Conservation (phyloP, 1,140 invertebrate species). For the Neotoxoptera formosana region DNA sequence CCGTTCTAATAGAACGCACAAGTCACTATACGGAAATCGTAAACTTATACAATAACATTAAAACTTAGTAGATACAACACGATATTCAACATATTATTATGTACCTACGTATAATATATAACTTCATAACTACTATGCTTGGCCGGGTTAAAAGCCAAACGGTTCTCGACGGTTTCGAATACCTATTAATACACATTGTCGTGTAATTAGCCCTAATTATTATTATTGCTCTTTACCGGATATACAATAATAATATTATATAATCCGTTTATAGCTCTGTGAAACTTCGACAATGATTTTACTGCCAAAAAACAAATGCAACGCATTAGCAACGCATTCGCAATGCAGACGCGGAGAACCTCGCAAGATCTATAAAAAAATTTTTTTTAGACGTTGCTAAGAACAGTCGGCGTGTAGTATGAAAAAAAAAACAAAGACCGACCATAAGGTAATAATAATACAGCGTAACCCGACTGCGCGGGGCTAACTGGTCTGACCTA, state of each 20-base stretch:
- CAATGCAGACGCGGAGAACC: not conserved
- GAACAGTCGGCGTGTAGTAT: not conserved
- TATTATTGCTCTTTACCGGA: not conserved
- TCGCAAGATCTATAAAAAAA: not conserved
- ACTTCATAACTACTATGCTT: not conserved
- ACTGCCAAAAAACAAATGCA: not conserved
- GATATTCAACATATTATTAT: not conserved
- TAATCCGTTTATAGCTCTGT: too few species aligned
- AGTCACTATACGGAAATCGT: constrained; percentile 16
- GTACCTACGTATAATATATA: not conserved
- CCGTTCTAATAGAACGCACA: not conserved
- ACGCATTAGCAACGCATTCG: not conserved
- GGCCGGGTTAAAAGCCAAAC: not conserved
- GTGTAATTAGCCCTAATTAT: too few species aligned
- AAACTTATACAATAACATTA: not conserved
- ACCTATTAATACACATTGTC: not conserved
- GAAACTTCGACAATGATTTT: not conserved
- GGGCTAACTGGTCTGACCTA: not conserved
- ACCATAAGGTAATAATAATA: not conserved
- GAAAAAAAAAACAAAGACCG: not conserved
- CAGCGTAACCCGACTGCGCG: not conserved
- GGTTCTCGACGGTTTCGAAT: not conserved
- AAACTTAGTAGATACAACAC: not conserved
- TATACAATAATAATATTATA: not conserved
- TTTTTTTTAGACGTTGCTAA: not conserved